Conservation (phyloP, 2,113 vertebrate species). For the Sceloporus tristichus region DNA sequence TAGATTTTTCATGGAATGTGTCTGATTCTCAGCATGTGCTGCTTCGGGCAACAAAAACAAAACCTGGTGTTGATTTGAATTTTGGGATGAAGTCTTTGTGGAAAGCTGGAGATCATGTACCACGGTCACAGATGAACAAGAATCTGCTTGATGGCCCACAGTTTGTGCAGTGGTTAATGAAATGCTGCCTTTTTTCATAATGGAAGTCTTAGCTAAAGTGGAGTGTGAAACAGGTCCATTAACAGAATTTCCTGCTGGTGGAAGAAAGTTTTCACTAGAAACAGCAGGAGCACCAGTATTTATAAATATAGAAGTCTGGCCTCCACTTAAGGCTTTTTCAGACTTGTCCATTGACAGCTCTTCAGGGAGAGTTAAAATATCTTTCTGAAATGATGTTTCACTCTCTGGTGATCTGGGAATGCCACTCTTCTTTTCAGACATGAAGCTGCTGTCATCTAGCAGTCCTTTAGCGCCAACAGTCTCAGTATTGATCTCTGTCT, state of each 20-base stretch:
- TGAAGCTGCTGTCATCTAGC: conserved; percentile 82
- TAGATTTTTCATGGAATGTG: conserved; percentile 89
- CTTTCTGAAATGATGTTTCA: conserved; percentile 84
- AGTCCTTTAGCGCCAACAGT: conserved; percentile 85
- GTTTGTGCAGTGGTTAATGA: conserved; percentile 87
- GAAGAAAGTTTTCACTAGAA: conserved; percentile 87
- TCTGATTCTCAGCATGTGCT: conserved; percentile 85
- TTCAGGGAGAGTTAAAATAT: conserved; percentile 84
- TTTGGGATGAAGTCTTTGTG: conserved; percentile 85
- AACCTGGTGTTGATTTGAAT: conserved; percentile 85
- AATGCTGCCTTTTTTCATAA: conserved; percentile 88
- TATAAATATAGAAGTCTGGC: conserved; percentile 92
- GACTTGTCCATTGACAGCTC: conserved; percentile 87
- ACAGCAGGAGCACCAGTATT: conserved; percentile 90
- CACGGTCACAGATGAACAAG: conserved; percentile 84
- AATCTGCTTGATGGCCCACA: conserved; percentile 82
- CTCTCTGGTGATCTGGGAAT: conserved; percentile 85
- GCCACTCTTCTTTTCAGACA: conserved; percentile 84
- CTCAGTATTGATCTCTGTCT: conserved; percentile 83
- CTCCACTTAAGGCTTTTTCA: conserved; percentile 97
- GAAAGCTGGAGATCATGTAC: conserved; percentile 88
- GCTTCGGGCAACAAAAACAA: conserved; percentile 90
- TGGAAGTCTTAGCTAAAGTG: conserved; percentile 89
- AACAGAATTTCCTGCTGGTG: conserved; percentile 93
- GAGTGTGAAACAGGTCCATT: conserved; percentile 98